phyloP scores from a whole-genome alignment of 2,113 vertebrate species.

The Carlito syrichta region DNA sequence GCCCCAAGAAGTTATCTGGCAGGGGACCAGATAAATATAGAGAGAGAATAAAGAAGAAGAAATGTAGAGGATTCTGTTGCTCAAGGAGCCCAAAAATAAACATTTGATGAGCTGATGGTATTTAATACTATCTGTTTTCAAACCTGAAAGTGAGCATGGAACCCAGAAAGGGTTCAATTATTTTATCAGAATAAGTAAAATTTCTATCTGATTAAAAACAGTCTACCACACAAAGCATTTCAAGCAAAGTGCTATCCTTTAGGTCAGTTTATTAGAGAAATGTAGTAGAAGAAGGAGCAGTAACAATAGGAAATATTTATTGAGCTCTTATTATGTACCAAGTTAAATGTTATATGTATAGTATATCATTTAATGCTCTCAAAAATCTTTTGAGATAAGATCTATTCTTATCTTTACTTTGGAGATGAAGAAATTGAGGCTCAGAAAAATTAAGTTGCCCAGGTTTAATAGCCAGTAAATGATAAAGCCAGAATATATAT shows the following conservation, averaged over 20 bases:
- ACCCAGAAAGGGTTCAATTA: background rate
- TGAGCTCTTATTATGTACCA: background rate
- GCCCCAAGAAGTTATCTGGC: conserved; percentile 55
- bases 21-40: conserved; percentile 17
- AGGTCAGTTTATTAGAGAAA: background rate
- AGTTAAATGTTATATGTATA: background rate
- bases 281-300: background rate
- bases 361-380: background rate
- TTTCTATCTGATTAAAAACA: background rate
- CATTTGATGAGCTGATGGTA: background rate
- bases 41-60: background rate
- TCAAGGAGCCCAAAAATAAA: conserved; percentile 19
- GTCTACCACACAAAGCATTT: background rate
- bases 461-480: background rate
- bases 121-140: conserved; percentile 29
- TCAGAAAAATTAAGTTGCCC: background rate
- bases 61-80: conserved; percentile 8
- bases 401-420: background rate
- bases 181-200: conserved; percentile 41
- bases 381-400: background rate
- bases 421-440: background rate
- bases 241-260: background rate
- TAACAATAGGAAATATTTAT: background rate
- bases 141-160: background rate
- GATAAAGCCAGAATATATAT: background rate